Conservation (phyloP, 2,888 invertebrate genomes). For the Drosophila monieri region DNA sequence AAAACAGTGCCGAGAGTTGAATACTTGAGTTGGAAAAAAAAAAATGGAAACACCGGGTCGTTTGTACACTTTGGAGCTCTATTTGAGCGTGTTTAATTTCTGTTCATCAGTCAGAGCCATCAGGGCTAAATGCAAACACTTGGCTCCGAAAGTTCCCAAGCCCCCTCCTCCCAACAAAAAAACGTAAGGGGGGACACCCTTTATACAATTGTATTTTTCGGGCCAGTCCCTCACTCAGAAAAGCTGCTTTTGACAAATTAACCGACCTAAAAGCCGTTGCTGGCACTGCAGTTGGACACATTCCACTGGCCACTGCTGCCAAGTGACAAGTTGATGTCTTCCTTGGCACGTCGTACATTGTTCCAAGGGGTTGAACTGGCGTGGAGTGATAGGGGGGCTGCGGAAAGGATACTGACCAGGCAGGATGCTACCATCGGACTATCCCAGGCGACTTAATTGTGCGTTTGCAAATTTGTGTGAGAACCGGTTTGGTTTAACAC, state of each 20-base stretch:
- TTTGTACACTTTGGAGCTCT: conserved; percentile 57
- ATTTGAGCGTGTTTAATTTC: conserved; percentile 75
- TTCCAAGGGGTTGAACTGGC: conserved; percentile 6
- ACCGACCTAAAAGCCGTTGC: conserved; percentile 58
- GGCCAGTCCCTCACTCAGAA: not conserved
- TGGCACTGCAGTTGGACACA: conserved; percentile 12
- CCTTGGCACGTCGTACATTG: conserved; percentile 49
- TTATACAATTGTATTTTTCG: conserved; percentile 50
- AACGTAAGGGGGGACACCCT: conserved; percentile 33
- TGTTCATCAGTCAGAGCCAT: conserved; percentile 66
- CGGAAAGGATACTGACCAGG: not conserved
- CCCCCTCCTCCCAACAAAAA: conserved; percentile 11
- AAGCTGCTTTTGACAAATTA: conserved; percentile 65
- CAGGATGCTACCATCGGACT: conserved; percentile 19
- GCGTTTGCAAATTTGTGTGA: conserved; percentile 69
- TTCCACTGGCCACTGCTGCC: conserved; percentile 34
- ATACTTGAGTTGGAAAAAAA: conserved; percentile 5
- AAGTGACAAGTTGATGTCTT: conserved; percentile 70
- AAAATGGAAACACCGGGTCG: conserved; percentile 3
- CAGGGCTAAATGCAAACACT: conserved; percentile 54
- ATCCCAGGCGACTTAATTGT: conserved; percentile 70
- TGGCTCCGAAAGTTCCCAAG: conserved; percentile 47
- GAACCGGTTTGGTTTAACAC: conserved; percentile 40
- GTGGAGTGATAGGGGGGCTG: conserved; percentile 32
- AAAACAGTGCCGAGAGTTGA: conserved; percentile 8